These are phyloP conservation scores for Cecidostiba fungosa DNA, from an alignment of 2,888 invertebrate genomes.

Conservation along the genomic window DNA sequence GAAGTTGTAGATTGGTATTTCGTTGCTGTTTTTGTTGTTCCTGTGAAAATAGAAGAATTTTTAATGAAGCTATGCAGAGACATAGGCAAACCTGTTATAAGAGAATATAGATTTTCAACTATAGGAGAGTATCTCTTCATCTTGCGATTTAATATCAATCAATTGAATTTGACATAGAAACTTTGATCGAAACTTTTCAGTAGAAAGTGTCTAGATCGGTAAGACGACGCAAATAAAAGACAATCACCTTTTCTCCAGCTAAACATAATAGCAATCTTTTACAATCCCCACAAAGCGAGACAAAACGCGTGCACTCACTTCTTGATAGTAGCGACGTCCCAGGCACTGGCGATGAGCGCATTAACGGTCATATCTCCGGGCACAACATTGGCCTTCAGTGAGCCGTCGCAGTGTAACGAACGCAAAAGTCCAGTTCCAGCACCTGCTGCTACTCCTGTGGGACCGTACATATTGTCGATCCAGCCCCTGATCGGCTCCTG, in stretches of 20 bases:
- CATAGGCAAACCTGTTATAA: too few species aligned
- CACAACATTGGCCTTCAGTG: slow-evolving; percentile 89
- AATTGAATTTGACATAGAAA: background rate
- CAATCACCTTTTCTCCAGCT: background rate
- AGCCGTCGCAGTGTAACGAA: slow-evolving; percentile 87
- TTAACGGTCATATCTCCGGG: slow-evolving; percentile 93
- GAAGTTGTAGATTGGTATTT: slow-evolving; percentile 89
- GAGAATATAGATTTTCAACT: too few species aligned
- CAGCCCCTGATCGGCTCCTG: slow-evolving; percentile 90
- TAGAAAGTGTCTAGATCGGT: background rate
- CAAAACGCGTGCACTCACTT: slow-evolving; percentile 64
- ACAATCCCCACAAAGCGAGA: too few species aligned
- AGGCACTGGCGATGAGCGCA: slow-evolving; percentile 89
- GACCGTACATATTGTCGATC: slow-evolving; percentile 96
- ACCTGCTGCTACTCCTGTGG: slow-evolving; percentile 88
- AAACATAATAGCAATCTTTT: too few species aligned
- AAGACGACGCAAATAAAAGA: background rate
- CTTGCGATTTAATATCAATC: too few species aligned
- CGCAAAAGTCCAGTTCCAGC: slow-evolving; percentile 90
- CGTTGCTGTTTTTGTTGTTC: slow-evolving; percentile 58
- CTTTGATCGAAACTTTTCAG: background rate
- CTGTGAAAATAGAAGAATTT: background rate
- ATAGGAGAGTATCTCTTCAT: too few species aligned
- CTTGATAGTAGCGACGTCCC: slow-evolving; percentile 83
- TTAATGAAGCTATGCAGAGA: background rate